Evolutionary conservation across 2,888 invertebrate species (phyloP), one percentile per base, ranked within the genome.

Genomic region (Erebia aethiops): DNA sequence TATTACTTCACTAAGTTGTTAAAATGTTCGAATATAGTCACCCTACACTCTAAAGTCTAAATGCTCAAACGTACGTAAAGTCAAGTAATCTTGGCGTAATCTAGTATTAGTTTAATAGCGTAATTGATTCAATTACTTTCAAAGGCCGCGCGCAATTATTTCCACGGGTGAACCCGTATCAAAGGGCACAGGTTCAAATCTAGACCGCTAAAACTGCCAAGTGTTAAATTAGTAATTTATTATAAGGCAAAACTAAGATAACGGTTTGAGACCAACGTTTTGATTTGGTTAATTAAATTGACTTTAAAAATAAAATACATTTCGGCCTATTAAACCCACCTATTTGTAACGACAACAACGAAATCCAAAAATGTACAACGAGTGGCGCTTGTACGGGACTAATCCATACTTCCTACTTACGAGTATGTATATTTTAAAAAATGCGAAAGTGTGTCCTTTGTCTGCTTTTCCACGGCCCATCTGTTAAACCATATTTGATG

Each of bases 61-160:
- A 57, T 26, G 65, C 56, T 65, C 54, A 18, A 56, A 43, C 43
- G 26, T 26, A 57, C 54, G 65, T 56, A 65, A 66, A 66, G 51
- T 67, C 16, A 14, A 67, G 65, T 62, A 70, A 72, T 68, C 70
- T 69, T 56, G 67, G 66, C 61, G 69, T 68, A 68, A 69, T 71
- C 70, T 73, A 69, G 65, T 66, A 69, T 69, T 66, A 67, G 64
- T 57, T 66, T 71, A 73, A 71, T 73, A 46, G 68, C 49, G 67
- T 67, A 67, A 65, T 73, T 69, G 69, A 63, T 52, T 46, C 49
- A 58, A 64, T 63, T 71, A 69, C 71, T 67, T 67, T 35, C 18
- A 73, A 73, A 73, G 69, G 73, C 68, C 69, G 62, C 57, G 58
- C 69, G 64, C 71, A 69, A 73, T 69, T 73, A 71, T 71, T 49